Percentiles rank a stretch among this genome's conserved stretches.
Evolutionary conservation across 2,113 vertebrate species (phyloP).

Genomic region (Semnornis frantzii): DNA sequence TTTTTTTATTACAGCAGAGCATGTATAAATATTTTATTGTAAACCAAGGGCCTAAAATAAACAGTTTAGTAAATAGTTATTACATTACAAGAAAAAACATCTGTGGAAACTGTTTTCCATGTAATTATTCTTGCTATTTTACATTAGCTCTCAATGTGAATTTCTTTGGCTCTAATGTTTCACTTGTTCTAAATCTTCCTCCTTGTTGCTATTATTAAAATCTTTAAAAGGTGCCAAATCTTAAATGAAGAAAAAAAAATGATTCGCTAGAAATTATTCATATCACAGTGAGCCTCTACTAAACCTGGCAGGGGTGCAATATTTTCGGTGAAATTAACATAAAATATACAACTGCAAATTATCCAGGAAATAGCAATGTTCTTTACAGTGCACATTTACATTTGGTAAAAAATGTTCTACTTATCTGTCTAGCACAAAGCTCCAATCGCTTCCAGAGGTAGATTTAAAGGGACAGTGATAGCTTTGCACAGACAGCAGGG

Average conservation of each 20-base stretch:
- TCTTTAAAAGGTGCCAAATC: constrained; percentile 86
- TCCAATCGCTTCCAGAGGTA: constrained; percentile 58
- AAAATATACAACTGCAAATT: constrained; percentile 89
- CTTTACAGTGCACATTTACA: constrained; percentile 81
- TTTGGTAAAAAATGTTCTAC: constrained; percentile 69
- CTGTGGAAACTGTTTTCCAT: constrained; percentile 82
- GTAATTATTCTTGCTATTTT: constrained; percentile 86
- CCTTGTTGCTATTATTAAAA: constrained; percentile 85
- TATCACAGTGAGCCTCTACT: constrained; percentile 85
- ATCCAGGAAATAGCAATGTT: constrained; percentile 85
- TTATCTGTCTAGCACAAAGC: constrained; percentile 74
- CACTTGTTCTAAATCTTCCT: constrained; percentile 85
- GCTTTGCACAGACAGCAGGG: constrained; percentile 24
- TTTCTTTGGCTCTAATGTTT: constrained; percentile 80
- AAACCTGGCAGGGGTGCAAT: constrained; percentile 86
- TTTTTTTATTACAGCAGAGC: constrained; percentile 80
- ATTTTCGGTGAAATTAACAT: constrained; percentile 87
- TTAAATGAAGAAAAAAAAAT: constrained; percentile 84
- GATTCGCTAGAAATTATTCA: constrained; percentile 85
- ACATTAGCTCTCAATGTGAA: constrained; percentile 79
- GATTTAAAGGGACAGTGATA: constrained; percentile 72
- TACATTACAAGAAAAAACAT: constrained; percentile 84
- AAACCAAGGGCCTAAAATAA: constrained; percentile 85
- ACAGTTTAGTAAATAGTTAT: constrained; percentile 89
- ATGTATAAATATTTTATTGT: constrained; percentile 86